Conservation (phyloP, 2,797 vertebrate species). For the Sebastes hubbsi region DNA sequence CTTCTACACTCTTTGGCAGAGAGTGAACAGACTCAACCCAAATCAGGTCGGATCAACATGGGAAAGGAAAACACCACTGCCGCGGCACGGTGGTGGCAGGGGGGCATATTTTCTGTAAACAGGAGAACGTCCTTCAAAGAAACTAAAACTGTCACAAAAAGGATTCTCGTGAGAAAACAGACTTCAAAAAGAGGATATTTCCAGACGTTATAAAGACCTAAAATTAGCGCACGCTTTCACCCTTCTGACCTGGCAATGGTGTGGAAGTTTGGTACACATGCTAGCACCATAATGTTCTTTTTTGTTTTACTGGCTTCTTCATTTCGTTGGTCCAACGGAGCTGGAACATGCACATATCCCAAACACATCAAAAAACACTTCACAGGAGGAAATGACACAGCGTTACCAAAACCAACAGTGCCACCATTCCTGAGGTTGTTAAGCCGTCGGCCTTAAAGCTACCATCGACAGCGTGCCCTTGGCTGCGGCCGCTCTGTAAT, state of each 20-base stretch:
- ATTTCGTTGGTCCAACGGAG: slow-evolving; percentile 8
- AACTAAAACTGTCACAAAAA: slow-evolving; percentile 7
- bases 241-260: not conserved
- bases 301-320: not conserved
- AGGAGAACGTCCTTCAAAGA: slow-evolving; percentile 1
- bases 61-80: not conserved
- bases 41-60: slow-evolving; percentile 25
- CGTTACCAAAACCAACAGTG: slow-evolving; percentile 58
- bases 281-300: not conserved
- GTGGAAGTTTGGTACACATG: not conserved
- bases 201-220: slow-evolving; percentile 26
- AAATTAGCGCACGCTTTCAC: slow-evolving; percentile 11
- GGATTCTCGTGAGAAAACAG: slow-evolving; percentile 30
- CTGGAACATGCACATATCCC: slow-evolving; percentile 22
- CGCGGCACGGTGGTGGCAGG: not conserved
- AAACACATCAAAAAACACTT: slow-evolving; percentile 47
- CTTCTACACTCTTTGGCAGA: not conserved
- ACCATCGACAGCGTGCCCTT: slow-evolving; percentile 56
- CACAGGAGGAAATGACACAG: slow-evolving; percentile 57
- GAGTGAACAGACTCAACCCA: not conserved
- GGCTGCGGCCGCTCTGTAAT: slow-evolving; percentile 64
- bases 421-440: slow-evolving; percentile 61
- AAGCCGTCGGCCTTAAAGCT: slow-evolving; percentile 62
- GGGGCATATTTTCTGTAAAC: not conserved
- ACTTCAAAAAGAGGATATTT: slow-evolving; percentile 32